Evolutionary conservation across 2,888 invertebrate species (phyloP).

Genomic region (Hypomecis atomaria): DNA sequence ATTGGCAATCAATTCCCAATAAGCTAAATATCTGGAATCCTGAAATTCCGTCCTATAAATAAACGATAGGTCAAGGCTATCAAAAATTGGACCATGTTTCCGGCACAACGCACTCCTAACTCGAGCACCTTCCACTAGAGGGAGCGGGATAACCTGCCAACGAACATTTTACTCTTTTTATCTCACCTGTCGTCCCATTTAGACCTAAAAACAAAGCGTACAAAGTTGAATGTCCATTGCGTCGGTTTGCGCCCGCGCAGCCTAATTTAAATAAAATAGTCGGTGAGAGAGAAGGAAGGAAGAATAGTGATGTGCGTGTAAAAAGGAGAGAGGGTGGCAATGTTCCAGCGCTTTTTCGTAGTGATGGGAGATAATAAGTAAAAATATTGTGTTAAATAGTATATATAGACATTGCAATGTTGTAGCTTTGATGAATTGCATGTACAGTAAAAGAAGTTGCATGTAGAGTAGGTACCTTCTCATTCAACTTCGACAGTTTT

Average conservation of each 20-base stretch:
- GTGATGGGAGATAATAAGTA: conserved; percentile 53
- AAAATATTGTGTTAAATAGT: neutral
- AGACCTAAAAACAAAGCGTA: conserved; percentile 50
- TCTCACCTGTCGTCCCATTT: conserved; percentile 41
- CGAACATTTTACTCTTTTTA: conserved; percentile 69
- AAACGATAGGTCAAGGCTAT: conserved; percentile 52
- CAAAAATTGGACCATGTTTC: conserved; percentile 69
- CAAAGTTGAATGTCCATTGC: conserved; percentile 58
- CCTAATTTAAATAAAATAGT: conserved; percentile 84
- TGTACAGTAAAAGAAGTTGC: too few species aligned
- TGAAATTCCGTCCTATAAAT: conserved; percentile 15
- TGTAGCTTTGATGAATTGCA: too few species aligned
- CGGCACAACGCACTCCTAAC: conserved; percentile 72
- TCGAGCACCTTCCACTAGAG: conserved; percentile 67
- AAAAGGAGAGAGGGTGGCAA: conserved; percentile 65
- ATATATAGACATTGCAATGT: too few species aligned
- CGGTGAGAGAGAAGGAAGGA: conserved; percentile 67
- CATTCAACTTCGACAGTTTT: too few species aligned
- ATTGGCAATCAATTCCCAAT: too few species aligned
- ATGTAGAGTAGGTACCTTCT: too few species aligned
- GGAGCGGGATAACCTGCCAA: conserved; percentile 68
- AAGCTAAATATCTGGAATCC: neutral
- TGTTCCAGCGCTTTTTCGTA: conserved; percentile 74
- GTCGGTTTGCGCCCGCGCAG: conserved; percentile 62
- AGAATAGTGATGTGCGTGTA: conserved; percentile 61